These are phyloP conservation scores for Columbina picui DNA, from an alignment of 2,113 vertebrate species.

Conservation along the genomic window DNA sequence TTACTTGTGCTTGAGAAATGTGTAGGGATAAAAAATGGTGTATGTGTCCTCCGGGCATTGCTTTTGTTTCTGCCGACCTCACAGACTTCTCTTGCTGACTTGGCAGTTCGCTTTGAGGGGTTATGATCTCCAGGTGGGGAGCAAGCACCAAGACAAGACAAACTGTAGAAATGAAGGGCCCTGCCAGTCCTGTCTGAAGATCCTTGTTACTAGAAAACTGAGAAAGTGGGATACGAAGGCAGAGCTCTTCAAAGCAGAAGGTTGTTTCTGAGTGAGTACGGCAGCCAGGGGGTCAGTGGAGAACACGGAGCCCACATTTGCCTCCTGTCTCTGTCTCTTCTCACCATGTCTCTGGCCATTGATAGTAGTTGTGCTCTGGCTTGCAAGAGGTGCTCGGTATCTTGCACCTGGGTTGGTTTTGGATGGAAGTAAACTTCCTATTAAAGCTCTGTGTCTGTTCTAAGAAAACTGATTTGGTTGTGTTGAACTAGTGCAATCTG, in stretches of 20 bases:
- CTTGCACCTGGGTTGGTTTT: rapidly evolving
- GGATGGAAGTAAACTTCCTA: neutral
- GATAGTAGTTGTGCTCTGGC: neutral
- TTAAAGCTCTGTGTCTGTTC: neutral
- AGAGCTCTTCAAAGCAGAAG: neutral
- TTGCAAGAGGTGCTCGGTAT: neutral
- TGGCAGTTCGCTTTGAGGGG: neutral
- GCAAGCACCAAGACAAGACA: neutral
- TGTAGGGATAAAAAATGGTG: neutral
- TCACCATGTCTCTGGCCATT: neutral
- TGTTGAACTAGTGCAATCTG: neutral
- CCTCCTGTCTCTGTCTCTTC: neutral
- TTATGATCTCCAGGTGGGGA: neutral
- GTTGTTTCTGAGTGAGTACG: neutral
- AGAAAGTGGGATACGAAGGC: neutral
- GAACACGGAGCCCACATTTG: neutral
- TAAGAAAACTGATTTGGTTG: neutral
- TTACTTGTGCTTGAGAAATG: neutral
- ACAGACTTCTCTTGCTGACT: neutral
- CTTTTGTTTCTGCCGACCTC: neutral
- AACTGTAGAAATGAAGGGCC: neutral
- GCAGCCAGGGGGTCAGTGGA: neutral
- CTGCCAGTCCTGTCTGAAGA: neutral
- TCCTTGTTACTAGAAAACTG: neutral
- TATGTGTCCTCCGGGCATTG: neutral